Evolutionary conservation across 2,113 vertebrate species (phyloP).

Genomic region (Scolopax mira): DNA sequence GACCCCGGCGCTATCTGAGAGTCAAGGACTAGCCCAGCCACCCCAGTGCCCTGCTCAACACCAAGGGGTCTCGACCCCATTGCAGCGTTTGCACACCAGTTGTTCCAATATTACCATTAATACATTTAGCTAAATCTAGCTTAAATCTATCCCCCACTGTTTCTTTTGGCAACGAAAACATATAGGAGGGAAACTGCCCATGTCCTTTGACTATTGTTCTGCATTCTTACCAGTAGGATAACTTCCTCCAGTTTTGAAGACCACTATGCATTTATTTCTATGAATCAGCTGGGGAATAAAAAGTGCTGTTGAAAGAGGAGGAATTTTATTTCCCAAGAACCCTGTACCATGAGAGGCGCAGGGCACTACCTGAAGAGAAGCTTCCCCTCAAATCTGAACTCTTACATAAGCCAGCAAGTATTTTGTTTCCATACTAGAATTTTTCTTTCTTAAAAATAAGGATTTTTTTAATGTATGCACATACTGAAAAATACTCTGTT

Average conservation of each 20-base stretch:
- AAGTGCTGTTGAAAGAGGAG: neutral
- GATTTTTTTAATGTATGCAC: neutral
- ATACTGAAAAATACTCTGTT: neutral
- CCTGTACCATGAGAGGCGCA: neutral
- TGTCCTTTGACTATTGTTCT: neutral
- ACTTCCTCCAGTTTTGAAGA: neutral
- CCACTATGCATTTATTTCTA: neutral
- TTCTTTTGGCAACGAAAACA: neutral
- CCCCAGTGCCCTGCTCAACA: neutral
- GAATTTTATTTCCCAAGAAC: neutral
- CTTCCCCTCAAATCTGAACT: neutral
- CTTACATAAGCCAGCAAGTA: neutral
- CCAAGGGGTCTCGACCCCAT: too few relatives aligned
- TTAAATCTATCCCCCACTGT: neutral
- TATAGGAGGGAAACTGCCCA: fast-evolving
- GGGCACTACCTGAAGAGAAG: neutral
- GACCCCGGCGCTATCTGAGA: neutral
- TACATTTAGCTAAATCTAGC: neutral
- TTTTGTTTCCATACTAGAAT: neutral
- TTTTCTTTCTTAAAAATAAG: neutral
- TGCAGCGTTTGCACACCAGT: too few relatives aligned
- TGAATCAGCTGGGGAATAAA: neutral
- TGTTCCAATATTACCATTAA: too few relatives aligned
- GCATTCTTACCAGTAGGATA: neutral
- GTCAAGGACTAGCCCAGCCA: neutral